Evolutionary conservation across 2,113 vertebrate genomes (phyloP).

Genomic region (Lutjanus erythropterus): DNA sequence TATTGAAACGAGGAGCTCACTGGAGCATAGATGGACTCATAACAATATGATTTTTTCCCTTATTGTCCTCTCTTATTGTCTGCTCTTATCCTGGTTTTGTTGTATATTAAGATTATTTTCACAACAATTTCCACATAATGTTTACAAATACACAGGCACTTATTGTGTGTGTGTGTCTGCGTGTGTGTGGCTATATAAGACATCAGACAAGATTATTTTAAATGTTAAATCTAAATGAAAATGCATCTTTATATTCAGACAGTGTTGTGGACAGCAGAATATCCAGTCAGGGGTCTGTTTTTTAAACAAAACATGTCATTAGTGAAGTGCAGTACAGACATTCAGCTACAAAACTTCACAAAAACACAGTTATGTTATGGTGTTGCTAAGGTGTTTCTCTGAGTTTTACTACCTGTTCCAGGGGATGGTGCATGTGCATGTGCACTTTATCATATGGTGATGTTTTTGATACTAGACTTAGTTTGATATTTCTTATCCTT

Average conservation of each 20-base stretch:
- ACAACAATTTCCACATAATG: conserved; percentile 53
- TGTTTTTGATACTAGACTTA: background rate
- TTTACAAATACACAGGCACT: conserved; percentile 41
- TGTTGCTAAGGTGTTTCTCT: background rate
- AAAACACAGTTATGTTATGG: background rate
- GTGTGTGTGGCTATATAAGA: conserved; percentile 7
- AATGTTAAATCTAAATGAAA: conserved; percentile 30
- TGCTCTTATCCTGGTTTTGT: conserved; percentile 62
- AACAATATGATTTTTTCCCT: conserved; percentile 67
- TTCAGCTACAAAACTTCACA: background rate
- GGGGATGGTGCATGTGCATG: background rate
- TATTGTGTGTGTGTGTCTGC: background rate
- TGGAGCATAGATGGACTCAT: conserved; percentile 76
- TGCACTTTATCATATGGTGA: background rate
- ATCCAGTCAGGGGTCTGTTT: background rate
- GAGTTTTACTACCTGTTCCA: background rate
- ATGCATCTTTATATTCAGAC: background rate
- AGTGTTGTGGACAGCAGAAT: background rate
- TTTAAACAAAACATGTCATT: background rate
- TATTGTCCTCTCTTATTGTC: conserved; percentile 73
- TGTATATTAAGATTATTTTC: conserved; percentile 68
- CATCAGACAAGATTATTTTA: conserved; percentile 16
- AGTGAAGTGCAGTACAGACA: background rate
- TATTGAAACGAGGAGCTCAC: conserved; percentile 79
- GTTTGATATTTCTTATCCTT: conserved; percentile 5